These are phyloP conservation scores for Melanerpes formicivorus DNA, from an alignment of 2,113 vertebrate genomes.

Conservation along the genomic window DNA sequence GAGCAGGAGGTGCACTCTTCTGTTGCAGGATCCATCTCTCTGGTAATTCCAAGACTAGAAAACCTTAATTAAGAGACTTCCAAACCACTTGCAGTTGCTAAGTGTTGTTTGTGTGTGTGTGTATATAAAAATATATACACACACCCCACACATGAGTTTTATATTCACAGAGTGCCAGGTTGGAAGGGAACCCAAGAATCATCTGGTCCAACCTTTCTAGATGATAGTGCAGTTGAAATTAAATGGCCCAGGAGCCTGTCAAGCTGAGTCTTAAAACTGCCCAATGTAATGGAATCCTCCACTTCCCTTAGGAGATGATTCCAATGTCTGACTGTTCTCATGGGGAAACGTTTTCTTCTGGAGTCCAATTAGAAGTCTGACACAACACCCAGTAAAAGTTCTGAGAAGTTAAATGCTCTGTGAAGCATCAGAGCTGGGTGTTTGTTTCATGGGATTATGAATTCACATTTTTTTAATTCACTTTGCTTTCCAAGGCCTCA, in stretches of 20 bases:
- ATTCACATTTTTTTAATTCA: neutral
- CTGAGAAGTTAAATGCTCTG: neutral
- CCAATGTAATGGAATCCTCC: too few species aligned
- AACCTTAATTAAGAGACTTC: neutral
- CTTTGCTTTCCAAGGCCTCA: neutral
- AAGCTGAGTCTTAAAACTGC: too few species aligned
- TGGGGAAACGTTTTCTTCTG: too few species aligned
- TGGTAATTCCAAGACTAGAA: neutral
- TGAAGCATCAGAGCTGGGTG: neutral
- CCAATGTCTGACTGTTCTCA: too few species aligned
- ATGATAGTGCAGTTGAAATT: too few species aligned
- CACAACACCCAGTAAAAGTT: neutral
- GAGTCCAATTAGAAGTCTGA: too few species aligned
- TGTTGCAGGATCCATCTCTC: neutral
- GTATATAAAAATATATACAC: too few species aligned
- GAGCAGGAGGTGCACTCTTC: neutral
- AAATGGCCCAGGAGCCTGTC: too few species aligned
- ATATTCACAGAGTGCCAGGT: neutral
- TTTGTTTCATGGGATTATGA: neutral
- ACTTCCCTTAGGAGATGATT: too few species aligned
- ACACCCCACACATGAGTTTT: neutral
- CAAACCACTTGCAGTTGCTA: neutral
- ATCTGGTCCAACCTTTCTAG: too few species aligned
- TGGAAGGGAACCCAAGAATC: too few species aligned
- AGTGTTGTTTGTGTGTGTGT: neutral